Conservation (phyloP, 2,113 vertebrate genomes). For the Bufo gargarizans region DNA sequence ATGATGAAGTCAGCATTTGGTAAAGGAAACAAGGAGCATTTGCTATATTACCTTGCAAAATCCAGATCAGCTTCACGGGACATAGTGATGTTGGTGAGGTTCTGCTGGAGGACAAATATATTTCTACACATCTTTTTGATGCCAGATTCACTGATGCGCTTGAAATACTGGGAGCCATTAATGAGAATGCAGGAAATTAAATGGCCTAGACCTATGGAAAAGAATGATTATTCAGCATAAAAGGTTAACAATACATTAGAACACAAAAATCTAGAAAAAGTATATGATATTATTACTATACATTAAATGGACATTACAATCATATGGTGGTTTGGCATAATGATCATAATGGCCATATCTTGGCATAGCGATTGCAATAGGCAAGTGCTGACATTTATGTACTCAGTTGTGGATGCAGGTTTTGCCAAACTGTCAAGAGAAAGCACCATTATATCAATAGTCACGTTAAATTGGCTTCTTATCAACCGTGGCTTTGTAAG, state of each 20-base stretch:
- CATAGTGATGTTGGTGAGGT: constrained; percentile 99
- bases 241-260: not conserved
- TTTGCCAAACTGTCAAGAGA: not conserved
- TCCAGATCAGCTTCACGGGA: constrained; percentile 95
- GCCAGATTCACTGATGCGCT: constrained; percentile 96
- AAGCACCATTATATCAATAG: not conserved
- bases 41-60: constrained; percentile 85
- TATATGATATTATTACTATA: not conserved
- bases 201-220: constrained; percentile 87
- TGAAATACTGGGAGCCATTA: constrained; percentile 97
- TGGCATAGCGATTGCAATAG: not conserved
- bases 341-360: not conserved
- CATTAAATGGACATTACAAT: not conserved
- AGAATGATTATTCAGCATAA: not conserved
- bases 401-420: not conserved
- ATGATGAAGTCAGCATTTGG: not conserved
- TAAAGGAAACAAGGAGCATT: not conserved
- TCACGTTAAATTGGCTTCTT: not conserved
- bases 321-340: too few species aligned
- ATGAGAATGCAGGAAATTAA: constrained; percentile 98
- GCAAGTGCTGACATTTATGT: not conserved
- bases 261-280: not conserved
- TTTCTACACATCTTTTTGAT: constrained; percentile 99
- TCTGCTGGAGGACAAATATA: constrained; percentile 98
- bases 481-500: not conserved